Base-by-base conservation (phyloP, 2,888 invertebrate species). In the Nyleta sp. region DNA sequence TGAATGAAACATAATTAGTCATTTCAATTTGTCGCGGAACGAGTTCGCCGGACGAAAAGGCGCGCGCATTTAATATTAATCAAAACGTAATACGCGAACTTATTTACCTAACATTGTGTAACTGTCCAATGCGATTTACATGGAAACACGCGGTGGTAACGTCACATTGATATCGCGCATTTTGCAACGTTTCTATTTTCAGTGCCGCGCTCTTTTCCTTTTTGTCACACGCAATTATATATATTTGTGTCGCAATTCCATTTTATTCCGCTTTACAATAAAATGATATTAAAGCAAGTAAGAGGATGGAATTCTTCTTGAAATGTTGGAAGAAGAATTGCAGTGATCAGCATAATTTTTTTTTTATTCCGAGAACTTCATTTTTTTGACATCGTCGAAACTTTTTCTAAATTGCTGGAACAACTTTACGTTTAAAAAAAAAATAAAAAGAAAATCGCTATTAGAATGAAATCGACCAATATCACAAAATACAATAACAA, bases 151-250 rank as follows among this genome's bases (percentile, higher is more conserved):
- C 33, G 35, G 20, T 53, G 10, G 31, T 52, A 70, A 70, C 70
- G 70, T 70, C 60, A 35, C 52, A 18, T 15, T 5, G 42, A 70
- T 42, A 70, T 42, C 24, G 52, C 35, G 10, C 17, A 40, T 70
- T 70, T 52, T 40, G 60, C 55, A 59, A 70, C 15, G n/a, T 8
- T 70, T 70, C 70, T 70, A 70, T 70, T 70, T 70, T 52, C 42
- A 59, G 59, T 35, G 38, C 11, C 22, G 7, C 24, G 22, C 18
- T 28, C 7, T 24, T 24, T 28, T 28, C 10, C 28, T 10, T 53
- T 57, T 65, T 33, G 15, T 40, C 15, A 64, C 44, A 22, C 15
- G 33, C 20, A 67, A 46, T 55, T 55, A 55, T 53, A 44, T 24
- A 48, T 57, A 67, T 48, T 38, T 48, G 28, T 57, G 67, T 46